Evolutionary conservation across 92 coral and sea anemone species (phyloP).

Genomic region (Parazoanthus swiftii): DNA sequence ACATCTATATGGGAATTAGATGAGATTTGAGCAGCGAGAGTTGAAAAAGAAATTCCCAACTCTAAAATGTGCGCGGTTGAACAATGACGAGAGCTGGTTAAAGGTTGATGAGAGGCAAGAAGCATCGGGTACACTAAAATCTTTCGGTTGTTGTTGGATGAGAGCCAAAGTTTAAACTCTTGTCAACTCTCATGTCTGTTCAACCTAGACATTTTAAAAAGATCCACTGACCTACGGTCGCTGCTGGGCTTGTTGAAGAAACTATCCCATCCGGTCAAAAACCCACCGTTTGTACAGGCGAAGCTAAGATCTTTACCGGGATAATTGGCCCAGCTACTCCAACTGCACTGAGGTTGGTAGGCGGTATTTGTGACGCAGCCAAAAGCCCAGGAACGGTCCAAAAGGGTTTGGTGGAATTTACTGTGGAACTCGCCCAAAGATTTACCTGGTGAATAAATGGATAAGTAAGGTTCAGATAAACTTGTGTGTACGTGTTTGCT

Average conservation of each 20-base stretch:
- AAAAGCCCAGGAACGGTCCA: conserved; percentile 23
- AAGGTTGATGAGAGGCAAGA: too few relatives aligned
- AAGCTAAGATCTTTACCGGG: neutral
- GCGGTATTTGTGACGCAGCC: conserved; percentile 10
- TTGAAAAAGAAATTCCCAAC: too few relatives aligned
- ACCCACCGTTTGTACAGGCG: neutral
- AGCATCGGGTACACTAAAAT: too few relatives aligned
- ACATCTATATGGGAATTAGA: too few relatives aligned
- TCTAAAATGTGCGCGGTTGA: too few relatives aligned
- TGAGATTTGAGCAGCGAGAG: too few relatives aligned
- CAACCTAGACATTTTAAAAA: neutral
- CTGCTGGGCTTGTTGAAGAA: neutral
- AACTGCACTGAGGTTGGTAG: conserved; percentile 3
- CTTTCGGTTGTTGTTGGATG: too few relatives aligned
- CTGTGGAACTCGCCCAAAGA: conserved; percentile 29
- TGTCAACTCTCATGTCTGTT: neutral
- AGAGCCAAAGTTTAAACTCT: too few relatives aligned
- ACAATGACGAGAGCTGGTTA: too few relatives aligned
- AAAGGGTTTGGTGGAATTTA: neutral
- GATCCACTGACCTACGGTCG: conserved; percentile 8
- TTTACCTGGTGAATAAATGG: neutral
- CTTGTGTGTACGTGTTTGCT: neutral
- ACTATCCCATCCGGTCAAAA: conserved; percentile 24
- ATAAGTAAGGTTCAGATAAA: neutral
- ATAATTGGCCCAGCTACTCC: conserved; percentile 26